These are phyloP conservation scores for Scomberomorus guttatus DNA, from an alignment of 2,797 vertebrate genomes.

Conservation along the genomic window DNA sequence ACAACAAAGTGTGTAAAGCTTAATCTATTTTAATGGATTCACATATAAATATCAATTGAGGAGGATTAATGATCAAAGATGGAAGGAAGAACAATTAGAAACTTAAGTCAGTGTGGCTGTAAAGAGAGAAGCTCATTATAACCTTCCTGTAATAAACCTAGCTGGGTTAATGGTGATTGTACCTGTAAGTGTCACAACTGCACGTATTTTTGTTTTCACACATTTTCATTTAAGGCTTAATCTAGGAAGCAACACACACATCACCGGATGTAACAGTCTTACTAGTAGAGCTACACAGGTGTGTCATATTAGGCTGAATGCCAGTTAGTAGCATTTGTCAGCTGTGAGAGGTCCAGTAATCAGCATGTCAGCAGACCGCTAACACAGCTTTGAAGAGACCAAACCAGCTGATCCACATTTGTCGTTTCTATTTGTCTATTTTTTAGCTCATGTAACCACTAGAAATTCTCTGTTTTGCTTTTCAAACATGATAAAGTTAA, in stretches of 20 bases:
- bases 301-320: not conserved
- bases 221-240: not conserved
- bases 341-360: not conserved
- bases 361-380: not conserved
- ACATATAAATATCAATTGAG: not conserved
- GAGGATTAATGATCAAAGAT: not conserved
- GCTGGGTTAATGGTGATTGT: not conserved
- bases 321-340: not conserved
- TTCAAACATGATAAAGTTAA: no score
- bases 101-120: not conserved
- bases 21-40: not conserved
- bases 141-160: constrained; percentile 10
- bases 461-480: no score
- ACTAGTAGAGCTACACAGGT: not conserved
- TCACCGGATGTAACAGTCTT: not conserved
- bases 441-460: no score
- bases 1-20: not conserved
- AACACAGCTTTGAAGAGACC: no score
- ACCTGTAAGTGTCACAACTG: not conserved
- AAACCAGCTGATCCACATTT: no score
- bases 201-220: not conserved
- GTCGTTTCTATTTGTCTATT: no score
- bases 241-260: not conserved
- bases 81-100: not conserved
- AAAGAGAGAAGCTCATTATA: constrained; percentile 3